These are phyloP conservation scores for Habrosyne pyritoides DNA, from an alignment of 2,888 invertebrate species.

Conservation along the genomic window DNA sequence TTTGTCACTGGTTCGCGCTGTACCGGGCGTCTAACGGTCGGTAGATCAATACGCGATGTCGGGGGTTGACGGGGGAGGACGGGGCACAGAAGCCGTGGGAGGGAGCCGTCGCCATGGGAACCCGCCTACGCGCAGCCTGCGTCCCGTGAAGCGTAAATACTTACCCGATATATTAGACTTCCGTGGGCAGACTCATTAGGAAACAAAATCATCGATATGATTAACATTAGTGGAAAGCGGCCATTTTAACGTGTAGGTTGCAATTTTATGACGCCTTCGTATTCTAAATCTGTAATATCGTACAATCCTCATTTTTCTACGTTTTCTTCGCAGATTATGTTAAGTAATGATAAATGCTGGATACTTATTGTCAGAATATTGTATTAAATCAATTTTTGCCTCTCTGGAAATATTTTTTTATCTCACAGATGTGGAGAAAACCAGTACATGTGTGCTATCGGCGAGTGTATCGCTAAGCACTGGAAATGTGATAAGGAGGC, in stretches of 20 bases:
- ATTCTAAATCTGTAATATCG: constrained; percentile 16
- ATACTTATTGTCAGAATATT: no score
- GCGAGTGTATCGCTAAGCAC: constrained; percentile 88
- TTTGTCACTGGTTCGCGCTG: constrained; percentile 41
- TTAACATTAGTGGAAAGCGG: constrained; percentile 44
- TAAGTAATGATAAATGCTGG: no score
- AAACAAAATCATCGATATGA: constrained; percentile 57
- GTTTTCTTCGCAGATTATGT: no score
- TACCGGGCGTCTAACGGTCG: constrained; percentile 44
- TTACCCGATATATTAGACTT: constrained; percentile 57
- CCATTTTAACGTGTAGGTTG: constrained; percentile 16
- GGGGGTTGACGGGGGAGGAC: constrained; percentile 31
- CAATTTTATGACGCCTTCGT: constrained; percentile 17
- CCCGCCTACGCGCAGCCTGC: constrained; percentile 75
- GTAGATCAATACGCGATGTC: constrained; percentile 61
- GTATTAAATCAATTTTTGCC: neutral
- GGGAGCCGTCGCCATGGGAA: constrained; percentile 65
- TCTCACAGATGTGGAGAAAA: constrained; percentile 85
- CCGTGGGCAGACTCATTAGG: constrained; percentile 66
- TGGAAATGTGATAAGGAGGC: constrained; percentile 90
- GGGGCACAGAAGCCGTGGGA: constrained; percentile 25
- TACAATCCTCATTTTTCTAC: neutral
- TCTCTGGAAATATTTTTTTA: constrained; percentile 3
- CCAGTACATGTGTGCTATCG: constrained; percentile 89
- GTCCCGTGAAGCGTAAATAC: constrained; percentile 40